Evolutionary conservation across 2,797 vertebrate species (phyloP).

Genomic region (Thripadectes ignobilis): DNA sequence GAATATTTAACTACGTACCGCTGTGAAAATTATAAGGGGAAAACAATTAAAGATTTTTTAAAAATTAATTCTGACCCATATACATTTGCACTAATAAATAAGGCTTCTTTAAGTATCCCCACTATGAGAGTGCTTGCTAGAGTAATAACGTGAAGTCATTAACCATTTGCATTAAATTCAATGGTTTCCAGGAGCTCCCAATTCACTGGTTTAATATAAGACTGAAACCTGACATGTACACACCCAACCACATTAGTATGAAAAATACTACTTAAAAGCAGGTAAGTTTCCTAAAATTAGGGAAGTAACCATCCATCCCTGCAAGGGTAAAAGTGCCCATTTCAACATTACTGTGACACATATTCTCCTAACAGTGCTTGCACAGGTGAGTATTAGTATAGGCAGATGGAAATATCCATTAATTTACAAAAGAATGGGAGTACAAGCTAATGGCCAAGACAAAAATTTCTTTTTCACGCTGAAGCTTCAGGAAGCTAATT

Average conservation of each 20-base stretch:
- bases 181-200: slow-evolving; percentile 68
- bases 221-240: slow-evolving; percentile 23
- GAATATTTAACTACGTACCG: slow-evolving; percentile 80
- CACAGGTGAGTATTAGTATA: neutral
- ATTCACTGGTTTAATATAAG: slow-evolving; percentile 64
- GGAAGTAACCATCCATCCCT: neutral
- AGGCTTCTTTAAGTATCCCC: slow-evolving; percentile 73
- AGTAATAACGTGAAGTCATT: slow-evolving; percentile 72
- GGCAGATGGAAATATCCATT: neutral
- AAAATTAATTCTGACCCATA: slow-evolving; percentile 83
- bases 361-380: neutral
- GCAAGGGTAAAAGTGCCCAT: neutral
- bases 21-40: slow-evolving; percentile 79
- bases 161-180: slow-evolving; percentile 73
- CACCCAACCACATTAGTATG: neutral
- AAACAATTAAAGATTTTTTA: slow-evolving; percentile 80
- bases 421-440: neutral
- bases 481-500: neutral
- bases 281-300: neutral
- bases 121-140: slow-evolving; percentile 67
- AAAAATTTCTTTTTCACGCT: neutral
- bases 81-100: slow-evolving; percentile 82
- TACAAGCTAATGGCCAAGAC: neutral
- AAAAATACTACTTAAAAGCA: neutral
- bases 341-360: neutral